Conservation (phyloP, 1,140 invertebrate genomes). For the Eulimnadia texana region DNA sequence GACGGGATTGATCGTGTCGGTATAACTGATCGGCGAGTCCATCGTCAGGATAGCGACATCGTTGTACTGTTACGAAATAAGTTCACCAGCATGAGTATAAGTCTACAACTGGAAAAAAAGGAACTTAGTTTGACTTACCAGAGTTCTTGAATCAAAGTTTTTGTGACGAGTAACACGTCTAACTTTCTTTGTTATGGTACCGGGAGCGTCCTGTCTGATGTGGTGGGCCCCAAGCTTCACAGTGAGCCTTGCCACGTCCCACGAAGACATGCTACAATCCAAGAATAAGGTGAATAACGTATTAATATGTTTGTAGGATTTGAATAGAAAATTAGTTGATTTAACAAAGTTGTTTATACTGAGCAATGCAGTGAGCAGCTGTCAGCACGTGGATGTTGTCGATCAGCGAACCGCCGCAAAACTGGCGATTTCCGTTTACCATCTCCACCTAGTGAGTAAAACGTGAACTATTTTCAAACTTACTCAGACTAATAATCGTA, state of each 20-base stretch:
- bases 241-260: slow-evolving; percentile 64
- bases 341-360: slow-evolving; percentile 39
- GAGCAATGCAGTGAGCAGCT: slow-evolving; percentile 79
- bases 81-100: too few species aligned
- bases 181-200: slow-evolving; percentile 29
- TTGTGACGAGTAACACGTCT: slow-evolving; percentile 66
- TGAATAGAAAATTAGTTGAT: background rate
- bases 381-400: slow-evolving; percentile 67
- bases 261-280: slow-evolving; percentile 61
- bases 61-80: slow-evolving; percentile 55
- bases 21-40: slow-evolving; percentile 48
- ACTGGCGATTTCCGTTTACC: slow-evolving; percentile 65
- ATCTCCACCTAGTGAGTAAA: slow-evolving; percentile 40
- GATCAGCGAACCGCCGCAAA: slow-evolving; percentile 79
- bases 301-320: background rate
- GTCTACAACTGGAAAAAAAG: too few species aligned
- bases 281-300: background rate
- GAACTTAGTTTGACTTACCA: too few species aligned
- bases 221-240: slow-evolving; percentile 68
- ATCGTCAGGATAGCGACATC: slow-evolving; percentile 73
- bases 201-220: slow-evolving; percentile 44
- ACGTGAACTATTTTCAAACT: background rate
- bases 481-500: background rate
- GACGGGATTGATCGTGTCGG: slow-evolving; percentile 57
- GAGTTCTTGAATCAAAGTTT: slow-evolving; percentile 62